Base-by-base conservation (phyloP, 2,797 vertebrate species). In the Malurus leucopterus region DNA sequence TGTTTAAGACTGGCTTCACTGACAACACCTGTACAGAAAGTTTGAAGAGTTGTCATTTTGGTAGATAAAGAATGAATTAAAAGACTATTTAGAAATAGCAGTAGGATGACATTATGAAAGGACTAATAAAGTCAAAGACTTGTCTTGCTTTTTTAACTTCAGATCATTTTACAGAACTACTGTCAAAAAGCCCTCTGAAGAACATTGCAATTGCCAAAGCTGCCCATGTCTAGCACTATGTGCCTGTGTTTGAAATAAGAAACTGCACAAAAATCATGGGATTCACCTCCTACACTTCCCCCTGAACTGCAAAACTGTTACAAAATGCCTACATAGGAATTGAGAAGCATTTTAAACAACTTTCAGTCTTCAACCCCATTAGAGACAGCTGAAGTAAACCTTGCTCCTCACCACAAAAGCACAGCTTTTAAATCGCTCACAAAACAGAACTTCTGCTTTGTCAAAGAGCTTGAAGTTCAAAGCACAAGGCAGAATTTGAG, bases 1-100 rank as follows among this genome's bases (percentile, higher is more conserved):
- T 87, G 90, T 98, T 98, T 86, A 95, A 95, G 88, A 98, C 96
- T 3, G 97, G 98, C 75, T 92, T 84, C 90, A 97, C 94, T n/a
- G 98, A 98, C 44, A 98, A 86, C 36, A 97, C 96, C 98, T 98
- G 95, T 58, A 88, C 8, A 89, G 82, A 90, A 91, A 92, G 67
- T 81, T 63, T 22, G 29, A 73, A 84, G 58, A 89, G 53, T 50
- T 57, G 54, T 85, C 58, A 90, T 81, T 93, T 57, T n/a, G 27
- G 32, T 38, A 47, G 74, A 36, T 11, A 9, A 81, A 78, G 63
- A 78, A 10, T 23, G 46, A 83, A 50, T 36, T 68, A 55, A 73
- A 89, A 84, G 23, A 36, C 30, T 70, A 47, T 30, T 91, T 40
- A 72, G 41, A 70, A 76, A 54, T 9, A 90, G 34, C 26, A 79